Conservation (phyloP, 1,140 invertebrate genomes). For the Drosophila parvula region DNA sequence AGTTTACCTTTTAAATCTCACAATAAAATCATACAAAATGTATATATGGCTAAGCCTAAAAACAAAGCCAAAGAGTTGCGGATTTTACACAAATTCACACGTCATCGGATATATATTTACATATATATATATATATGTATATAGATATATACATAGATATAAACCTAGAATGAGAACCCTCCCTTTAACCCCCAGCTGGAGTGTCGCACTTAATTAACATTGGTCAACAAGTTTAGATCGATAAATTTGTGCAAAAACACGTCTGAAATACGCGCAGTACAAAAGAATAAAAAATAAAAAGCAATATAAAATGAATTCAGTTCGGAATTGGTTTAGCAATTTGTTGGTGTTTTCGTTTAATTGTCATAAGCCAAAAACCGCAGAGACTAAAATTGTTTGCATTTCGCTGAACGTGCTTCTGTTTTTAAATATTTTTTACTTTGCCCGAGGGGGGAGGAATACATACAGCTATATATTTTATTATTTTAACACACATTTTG, state of each 20-base stretch:
- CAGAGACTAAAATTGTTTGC: slow-evolving; percentile 46
- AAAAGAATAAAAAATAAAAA: slow-evolving; percentile 31
- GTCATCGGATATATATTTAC: slow-evolving; percentile 18
- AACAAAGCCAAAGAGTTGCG: slow-evolving; percentile 19
- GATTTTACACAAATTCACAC: slow-evolving; percentile 32
- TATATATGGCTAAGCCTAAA: slow-evolving; percentile 14
- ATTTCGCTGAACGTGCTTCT: slow-evolving; percentile 27
- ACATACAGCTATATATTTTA: neutral
- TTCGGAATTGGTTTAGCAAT: slow-evolving; percentile 51
- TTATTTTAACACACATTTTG: slow-evolving; percentile 15
- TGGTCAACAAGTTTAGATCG: slow-evolving; percentile 54
- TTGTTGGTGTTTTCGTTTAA: slow-evolving; percentile 43
- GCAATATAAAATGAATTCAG: slow-evolving; percentile 41
- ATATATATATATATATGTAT: neutral
- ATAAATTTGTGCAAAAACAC: slow-evolving; percentile 64
- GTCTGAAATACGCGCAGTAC: slow-evolving; percentile 3
- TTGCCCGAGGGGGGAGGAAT: neutral
- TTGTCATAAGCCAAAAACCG: slow-evolving; percentile 63
- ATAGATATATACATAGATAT: too few relatives aligned
- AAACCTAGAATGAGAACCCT: neutral
- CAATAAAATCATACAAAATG: slow-evolving; percentile 23
- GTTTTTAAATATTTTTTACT: slow-evolving; percentile 27
- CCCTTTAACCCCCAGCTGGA: neutral
- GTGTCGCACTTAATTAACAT: slow-evolving; percentile 65
- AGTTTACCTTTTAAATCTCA: neutral